Percentiles rank a stretch among this genome's conserved stretches.
Conservation (phyloP, 2,113 vertebrate species). For the Nerophis lumbriciformis region DNA sequence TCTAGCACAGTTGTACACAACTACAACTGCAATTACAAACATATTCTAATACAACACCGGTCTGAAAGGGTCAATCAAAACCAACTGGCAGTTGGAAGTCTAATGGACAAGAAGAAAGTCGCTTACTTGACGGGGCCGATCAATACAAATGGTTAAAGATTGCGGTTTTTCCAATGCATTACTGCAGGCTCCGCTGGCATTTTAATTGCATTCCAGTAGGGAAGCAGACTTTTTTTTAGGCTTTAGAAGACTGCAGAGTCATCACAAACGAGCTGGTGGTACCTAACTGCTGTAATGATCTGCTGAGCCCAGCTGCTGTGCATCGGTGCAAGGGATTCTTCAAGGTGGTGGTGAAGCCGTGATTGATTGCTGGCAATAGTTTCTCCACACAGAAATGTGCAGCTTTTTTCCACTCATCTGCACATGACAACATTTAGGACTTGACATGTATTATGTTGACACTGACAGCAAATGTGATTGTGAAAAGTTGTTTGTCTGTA, state of each 20-base stretch:
- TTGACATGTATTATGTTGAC: no score
- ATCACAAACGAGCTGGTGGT: constrained; percentile 4
- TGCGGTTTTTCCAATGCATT: constrained; percentile 38
- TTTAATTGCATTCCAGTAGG: constrained; percentile 17
- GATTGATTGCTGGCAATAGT: background rate
- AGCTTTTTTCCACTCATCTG: background rate
- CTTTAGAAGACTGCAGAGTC: constrained; percentile 34
- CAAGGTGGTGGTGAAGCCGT: background rate
- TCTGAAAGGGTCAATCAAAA: no score
- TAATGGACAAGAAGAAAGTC: constrained; percentile 22
- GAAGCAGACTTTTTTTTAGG: constrained; percentile 7
- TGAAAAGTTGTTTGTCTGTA: no score
- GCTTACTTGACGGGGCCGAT: constrained; percentile 41
- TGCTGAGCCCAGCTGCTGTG: background rate
- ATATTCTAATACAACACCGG: no score
- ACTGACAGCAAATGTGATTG: no score
- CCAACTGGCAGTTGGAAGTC: constrained; percentile 5
- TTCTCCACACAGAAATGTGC: background rate
- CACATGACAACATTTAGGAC: no score
- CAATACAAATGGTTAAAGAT: constrained; percentile 36
- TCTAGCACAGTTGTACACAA: no score
- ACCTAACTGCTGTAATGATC: background rate
- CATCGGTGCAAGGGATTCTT: background rate
- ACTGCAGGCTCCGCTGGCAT: constrained; percentile 15
- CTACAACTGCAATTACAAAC: no score